Evolutionary conservation across 2,113 vertebrate species (phyloP), one percentile per base, ranked within the genome.

Genomic region (Coturnix japonica): DNA sequence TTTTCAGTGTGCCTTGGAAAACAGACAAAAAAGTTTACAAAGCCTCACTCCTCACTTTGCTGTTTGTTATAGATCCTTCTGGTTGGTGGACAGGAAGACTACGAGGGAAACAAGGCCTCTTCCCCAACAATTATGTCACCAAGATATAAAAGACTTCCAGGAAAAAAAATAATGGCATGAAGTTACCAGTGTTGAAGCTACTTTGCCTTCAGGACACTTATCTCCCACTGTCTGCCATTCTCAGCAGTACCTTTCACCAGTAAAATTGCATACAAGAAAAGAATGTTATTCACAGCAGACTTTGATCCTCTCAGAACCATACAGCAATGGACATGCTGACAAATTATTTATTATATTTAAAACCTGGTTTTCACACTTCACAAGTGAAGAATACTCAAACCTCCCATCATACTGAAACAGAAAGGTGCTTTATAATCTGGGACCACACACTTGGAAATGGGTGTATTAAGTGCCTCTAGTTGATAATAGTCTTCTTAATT

Each of bases 331-430:
- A 90, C 35, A 96, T 96, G 96, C 95, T 97, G 97, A 98, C 97
- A 54, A 92, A 94, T 98, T 99, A 99, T 99, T 99, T 99, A 99
- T 99, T 99, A 67, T 99, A 99, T 99, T 99, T 99, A 99, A 95
- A 98, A 97, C 96, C 97, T 97, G 97, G 90, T 94, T 90, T 61
- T 75, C 89, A 88, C 51, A 91, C 92, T 82, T 81, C 76, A 22
- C 56, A 91, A 95, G 79, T 13, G 33, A 81, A 59, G 39, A 93
- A 78, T 13, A 11, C 57, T 47, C 22, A 71, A 91, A 91, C 54
- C 61, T 94, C 49, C 8, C 41, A 51, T 91, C 95, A 94, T 94
- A 91, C 89, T 74, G 33, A 81, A 97, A 90, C 77, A 94, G 92
- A 90, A 87, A 94, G 91, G 89, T 78, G 83, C 96, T 89, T 74